Base-by-base conservation (phyloP, 2,888 invertebrate genomes). In the Brachyptera risi region DNA sequence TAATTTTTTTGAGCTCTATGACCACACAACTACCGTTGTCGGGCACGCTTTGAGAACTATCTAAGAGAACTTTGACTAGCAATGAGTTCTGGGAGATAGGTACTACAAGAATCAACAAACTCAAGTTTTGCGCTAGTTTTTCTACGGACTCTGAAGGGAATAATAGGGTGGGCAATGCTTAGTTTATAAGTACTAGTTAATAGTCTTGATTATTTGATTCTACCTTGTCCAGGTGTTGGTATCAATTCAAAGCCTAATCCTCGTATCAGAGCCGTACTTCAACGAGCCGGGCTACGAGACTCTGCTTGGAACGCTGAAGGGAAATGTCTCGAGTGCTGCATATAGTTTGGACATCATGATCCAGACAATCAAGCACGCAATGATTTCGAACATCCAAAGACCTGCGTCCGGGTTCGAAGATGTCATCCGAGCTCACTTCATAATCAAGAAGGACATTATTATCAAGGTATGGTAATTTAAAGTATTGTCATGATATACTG, bases 141-240 rank as follows among this genome's bases (percentile, higher is more conserved):
- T n/a, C n/a, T n/a, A n/a, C n/a, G n/a, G n/a, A n/a, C n/a, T n/a
- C n/a, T n/a, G n/a, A n/a, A n/a, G n/a, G n/a, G n/a, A n/a, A n/a
- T n/a, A n/a, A n/a, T n/a, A n/a, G n/a, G n/a, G n/a, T n/a, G n/a
- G n/a, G n/a, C n/a, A n/a, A n/a, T n/a, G n/a, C n/a, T n/a, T n/a
- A n/a, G n/a, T n/a, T n/a, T n/a, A n/a, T n/a, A n/a, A n/a, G n/a
- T n/a, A n/a, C n/a, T n/a, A n/a, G n/a, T n/a, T n/a, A n/a, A n/a
- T n/a, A n/a, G n/a, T n/a, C n/a, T n/a, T n/a, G n/a, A n/a, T n/a
- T n/a, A n/a, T n/a, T n/a, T n/a, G n/a, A n/a, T n/a, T n/a, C n/a
- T n/a, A n/a, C n/a, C n/a, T n/a, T n/a, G n/a, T n/a, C n/a, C 38
- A 65, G 65, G 65, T 65, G 38, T 54, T 66, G 40, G 56, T 66